Percentiles rank a stretch among this genome's conserved stretches.
Evolutionary conservation across 2,797 vertebrate species (phyloP).

Genomic region (Buphagus erythrorhynchus): DNA sequence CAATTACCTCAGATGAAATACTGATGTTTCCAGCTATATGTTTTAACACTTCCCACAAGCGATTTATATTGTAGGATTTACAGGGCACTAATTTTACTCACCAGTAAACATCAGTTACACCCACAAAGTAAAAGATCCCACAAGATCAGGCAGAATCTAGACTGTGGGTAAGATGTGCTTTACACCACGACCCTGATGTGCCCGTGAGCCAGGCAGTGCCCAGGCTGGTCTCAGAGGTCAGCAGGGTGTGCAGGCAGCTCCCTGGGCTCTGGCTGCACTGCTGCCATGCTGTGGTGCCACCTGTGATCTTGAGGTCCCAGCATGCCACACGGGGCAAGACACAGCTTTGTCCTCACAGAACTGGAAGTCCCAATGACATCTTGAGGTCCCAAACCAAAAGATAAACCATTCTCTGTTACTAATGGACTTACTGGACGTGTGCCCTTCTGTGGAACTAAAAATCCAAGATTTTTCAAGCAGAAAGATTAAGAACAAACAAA

Average conservation of each 20-base stretch:
- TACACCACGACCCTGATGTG: accelerated
- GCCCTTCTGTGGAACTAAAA: not conserved
- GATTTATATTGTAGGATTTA: not conserved
- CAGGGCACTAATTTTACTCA: not conserved
- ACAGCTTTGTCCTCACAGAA: not conserved
- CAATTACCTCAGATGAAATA: constrained; percentile 15
- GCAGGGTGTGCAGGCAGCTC: not conserved
- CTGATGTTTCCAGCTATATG: not conserved
- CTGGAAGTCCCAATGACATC: not conserved
- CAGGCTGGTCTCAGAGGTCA: not conserved
- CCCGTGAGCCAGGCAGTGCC: accelerated
- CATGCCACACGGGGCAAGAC: not conserved
- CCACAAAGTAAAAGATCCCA: not conserved
- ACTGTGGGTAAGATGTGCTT: not conserved
- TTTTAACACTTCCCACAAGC: not conserved
- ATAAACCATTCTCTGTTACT: not conserved
- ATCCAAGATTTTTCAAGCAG: not conserved
- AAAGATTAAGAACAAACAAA: not conserved
- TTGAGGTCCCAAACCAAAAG: not conserved
- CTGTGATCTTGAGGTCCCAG: too few species aligned
- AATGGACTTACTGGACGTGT: not conserved
- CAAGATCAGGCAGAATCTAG: not conserved
- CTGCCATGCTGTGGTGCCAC: too few species aligned
- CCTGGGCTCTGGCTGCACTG: accelerated
- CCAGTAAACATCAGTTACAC: not conserved